Conservation (phyloP, 2,888 invertebrate genomes). For the Tenthredo mesomela region DNA sequence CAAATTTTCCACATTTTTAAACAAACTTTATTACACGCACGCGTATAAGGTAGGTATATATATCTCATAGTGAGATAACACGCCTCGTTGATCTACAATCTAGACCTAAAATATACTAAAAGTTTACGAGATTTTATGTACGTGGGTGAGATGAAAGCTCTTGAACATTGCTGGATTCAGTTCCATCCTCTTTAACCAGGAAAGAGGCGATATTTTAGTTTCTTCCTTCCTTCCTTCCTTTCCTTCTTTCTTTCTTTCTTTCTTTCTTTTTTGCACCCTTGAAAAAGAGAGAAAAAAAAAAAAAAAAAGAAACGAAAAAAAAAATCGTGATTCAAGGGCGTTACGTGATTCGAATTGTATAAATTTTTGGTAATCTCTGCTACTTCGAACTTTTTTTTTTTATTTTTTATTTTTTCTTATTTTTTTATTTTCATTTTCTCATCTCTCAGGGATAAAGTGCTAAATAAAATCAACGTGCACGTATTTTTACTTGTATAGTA, state of each 20-base stretch:
- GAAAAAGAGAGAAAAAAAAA: not conserved
- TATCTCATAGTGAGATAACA: not conserved
- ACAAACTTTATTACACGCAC: not conserved
- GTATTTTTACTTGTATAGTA: too few species aligned
- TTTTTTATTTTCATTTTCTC: not conserved
- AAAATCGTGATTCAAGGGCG: not conserved
- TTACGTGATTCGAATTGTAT: constrained; percentile 3
- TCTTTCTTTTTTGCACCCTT: not conserved
- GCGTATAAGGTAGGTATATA: not conserved
- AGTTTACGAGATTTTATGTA: not conserved
- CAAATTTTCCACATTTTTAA: constrained; percentile 8
- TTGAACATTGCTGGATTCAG: not conserved
- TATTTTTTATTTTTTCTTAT: not conserved
- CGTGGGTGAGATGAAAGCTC: not conserved
- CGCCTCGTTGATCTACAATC: constrained; percentile 3
- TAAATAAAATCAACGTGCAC: not conserved
- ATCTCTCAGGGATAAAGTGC: not conserved
- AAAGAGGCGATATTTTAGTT: not conserved
- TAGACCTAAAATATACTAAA: not conserved
- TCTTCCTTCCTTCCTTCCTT: not conserved
- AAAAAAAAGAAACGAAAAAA: not conserved
- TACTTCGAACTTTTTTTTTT: not conserved
- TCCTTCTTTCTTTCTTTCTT: not conserved
- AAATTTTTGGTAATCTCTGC: constrained; percentile 3
- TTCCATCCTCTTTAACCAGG: constrained; percentile 22